These are phyloP conservation scores for Drosophila fulvimacula DNA, from an alignment of 2,888 invertebrate species.

Conservation along the genomic window DNA sequence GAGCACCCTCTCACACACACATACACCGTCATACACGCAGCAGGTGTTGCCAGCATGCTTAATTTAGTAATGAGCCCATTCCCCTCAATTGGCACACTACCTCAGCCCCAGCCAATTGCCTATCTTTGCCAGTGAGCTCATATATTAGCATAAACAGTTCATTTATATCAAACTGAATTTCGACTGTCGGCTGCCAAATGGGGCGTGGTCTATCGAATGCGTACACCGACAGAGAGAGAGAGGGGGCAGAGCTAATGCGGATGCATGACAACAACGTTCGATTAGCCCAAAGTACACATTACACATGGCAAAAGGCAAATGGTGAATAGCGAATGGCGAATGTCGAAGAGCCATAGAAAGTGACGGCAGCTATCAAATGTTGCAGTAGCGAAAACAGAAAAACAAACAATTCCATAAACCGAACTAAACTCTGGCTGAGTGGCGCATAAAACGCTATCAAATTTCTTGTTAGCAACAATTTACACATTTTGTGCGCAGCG, in stretches of 20 bases:
- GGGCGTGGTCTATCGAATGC: conserved; percentile 46
- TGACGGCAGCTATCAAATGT: conserved; percentile 28
- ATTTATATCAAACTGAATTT: conserved; percentile 67
- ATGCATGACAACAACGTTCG: conserved; percentile 60
- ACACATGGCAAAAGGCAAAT: conserved; percentile 24
- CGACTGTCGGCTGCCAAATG: conserved; percentile 16
- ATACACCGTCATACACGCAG: conserved; percentile 17
- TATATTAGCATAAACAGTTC: conserved; percentile 80
- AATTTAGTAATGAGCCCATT: conserved; percentile 70
- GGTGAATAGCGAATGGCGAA: background rate
- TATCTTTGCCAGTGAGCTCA: conserved; percentile 61
- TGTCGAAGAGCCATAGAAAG: conserved; percentile 9
- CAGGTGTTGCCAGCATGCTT: conserved; percentile 70
- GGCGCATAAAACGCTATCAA: conserved; percentile 60
- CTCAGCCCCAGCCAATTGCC: conserved; percentile 6
- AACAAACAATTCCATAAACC: conserved; percentile 42
- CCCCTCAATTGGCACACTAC: conserved; percentile 15
- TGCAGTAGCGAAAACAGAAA: conserved; percentile 29
- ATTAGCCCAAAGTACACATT: conserved; percentile 56
- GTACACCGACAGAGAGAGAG: conserved; percentile 3
- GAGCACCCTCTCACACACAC: too few relatives aligned
- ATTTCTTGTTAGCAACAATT: conserved; percentile 75
- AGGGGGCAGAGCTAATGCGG: background rate
- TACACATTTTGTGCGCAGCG: conserved; percentile 56
- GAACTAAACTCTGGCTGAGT: conserved; percentile 32